Evolutionary conservation across 2,113 vertebrate genomes (phyloP), one percentile per base, ranked within the genome.

Genomic region (Poicephalus gulielmi): DNA sequence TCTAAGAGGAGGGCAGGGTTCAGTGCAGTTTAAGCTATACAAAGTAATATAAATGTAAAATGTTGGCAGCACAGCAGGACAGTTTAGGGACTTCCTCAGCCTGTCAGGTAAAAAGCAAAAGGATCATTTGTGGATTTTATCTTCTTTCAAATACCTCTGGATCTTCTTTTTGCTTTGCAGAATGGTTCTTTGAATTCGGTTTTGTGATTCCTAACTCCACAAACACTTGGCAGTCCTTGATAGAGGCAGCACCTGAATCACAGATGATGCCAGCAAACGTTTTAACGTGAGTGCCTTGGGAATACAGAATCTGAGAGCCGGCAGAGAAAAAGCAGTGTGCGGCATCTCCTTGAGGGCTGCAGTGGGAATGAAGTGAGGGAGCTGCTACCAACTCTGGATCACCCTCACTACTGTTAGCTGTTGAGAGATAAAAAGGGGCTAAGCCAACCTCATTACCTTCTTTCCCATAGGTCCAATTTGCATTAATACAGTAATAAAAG

Each of bases 241-340:
- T 99, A 98, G 99, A 99, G 96, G 99, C 99, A 23, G 99, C 99
- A 18, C 99, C 99, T 19, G 99, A 99, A 96, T 99, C 99, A 92
- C 99, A 99, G 98, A 99, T 99, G 99, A 99, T 99, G 99, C 99
- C 99, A 35, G 99, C 99, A 90, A 99, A 99, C 43, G 98, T 99
- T 98, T 98, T 99, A 98, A 99, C 99, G 99, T 99, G 98, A 99
- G 99, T 94, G 85, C 64, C 57, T 83, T 77, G 85, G 27, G 17
- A 44, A 90, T 83, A 47, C 20, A 74, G 39, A 86, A 27, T 62
- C 67, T 47, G 49, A 77, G 62, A 91, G 66, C 76, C 75, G 47
- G 55, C 74, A 90, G 46, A 83, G 49, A 47, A 59, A 59, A 86
- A 94, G 64, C 83, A 50, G 23, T 25, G 19, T 79, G 43, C 86